Evolutionary conservation across 2,888 invertebrate species (phyloP), one percentile per base, ranked within the genome.

Genomic region (Drosophila antonietae): DNA sequence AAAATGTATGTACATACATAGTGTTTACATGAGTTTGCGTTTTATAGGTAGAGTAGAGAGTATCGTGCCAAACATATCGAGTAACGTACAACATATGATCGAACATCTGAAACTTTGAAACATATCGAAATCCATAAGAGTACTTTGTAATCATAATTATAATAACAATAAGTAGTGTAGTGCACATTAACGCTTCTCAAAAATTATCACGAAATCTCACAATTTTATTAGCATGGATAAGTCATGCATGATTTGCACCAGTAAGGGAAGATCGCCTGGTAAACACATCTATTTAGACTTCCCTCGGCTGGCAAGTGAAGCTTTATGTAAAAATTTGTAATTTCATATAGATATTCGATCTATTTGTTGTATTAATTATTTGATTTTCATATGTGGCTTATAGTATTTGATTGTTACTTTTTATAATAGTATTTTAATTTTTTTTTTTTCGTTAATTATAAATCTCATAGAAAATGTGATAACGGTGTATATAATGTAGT

Each of bases 21-120:
- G 49, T 28, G 46, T 57, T 65, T 49, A 53, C 55, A 47, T 41
- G 57, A 41, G 23, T 46, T 71, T 15, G 18, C 39, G 23, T 31
- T 37, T 18, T 15, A 37, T 18, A 20, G 37, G 18, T 41, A 39
- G 8, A 15, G 28, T 55, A 53, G 55, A 6, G 68, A 58, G 18
- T 35, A 47, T 15, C 53, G 47, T 66, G 66, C 33, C 15, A 2
- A 31, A 49, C n/a, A 10, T 51, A 51, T 51, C 51, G 51, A 51
- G 10, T 3, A 46, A 3, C 8, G 9, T 28, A 28, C 28, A 28
- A 28, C n/a, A 28, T 1, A 47, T 10, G 31, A n/a, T 49, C 31
- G 31, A 51, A 51, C 10, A n/a, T 49, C 49, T 9, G 5, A 10
- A 47, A n/a, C n/a, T 10, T 47, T 23, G 15, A 15, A 14, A 1